Base-by-base conservation (phyloP, 2,888 invertebrate species). In the Mesopsocus fuscifrons region DNA sequence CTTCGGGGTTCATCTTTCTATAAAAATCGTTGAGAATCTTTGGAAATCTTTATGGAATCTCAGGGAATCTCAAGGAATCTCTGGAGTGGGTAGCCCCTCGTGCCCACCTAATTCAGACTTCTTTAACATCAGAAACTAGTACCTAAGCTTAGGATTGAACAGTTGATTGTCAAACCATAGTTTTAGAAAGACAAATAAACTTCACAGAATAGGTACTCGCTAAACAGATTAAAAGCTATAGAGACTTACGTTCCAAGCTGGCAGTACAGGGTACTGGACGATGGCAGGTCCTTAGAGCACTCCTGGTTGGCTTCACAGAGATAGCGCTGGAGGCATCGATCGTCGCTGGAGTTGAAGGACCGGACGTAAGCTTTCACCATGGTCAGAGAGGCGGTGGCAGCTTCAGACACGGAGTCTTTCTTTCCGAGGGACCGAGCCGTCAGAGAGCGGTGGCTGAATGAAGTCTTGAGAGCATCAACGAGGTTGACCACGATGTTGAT, bases 401-500 rank as follows among this genome's bases (percentile, higher is more conserved):
- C 88, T 57, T 91, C 89, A 53, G 87, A 85, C 50, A 88, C 71
- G n/a, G 83, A 78, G 61, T 88, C 88, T 55, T 82, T 81, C 59
- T 74, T 78, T 52, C 89, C 88, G 54, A 87, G 66, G 42, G 82
- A 83, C 46, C 88, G 73, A 26, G 89, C 87, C 9, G 78, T 70
- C 54, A 88, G 62, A 15, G 88, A 87, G 53, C 89, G 77, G 62
- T 89, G 88, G 22, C 88, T 87, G 69, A 91, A 87, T 30, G 88
- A 88, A 21, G 87, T 87, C 65, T 88, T 88, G 58, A 91, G 64
- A 45, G 89, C 88, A 56, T 91, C 89, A 66, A 91, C 65, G 34
- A 91, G 74, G 60, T 85, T 85, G 57, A 88, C 78, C 43, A 88
- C 82, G 66, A 89, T 84, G 69, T 81, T 84, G 67, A 89, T 83